Conservation (phyloP, 2,113 vertebrate species). For the Pollimyrus isidori region DNA sequence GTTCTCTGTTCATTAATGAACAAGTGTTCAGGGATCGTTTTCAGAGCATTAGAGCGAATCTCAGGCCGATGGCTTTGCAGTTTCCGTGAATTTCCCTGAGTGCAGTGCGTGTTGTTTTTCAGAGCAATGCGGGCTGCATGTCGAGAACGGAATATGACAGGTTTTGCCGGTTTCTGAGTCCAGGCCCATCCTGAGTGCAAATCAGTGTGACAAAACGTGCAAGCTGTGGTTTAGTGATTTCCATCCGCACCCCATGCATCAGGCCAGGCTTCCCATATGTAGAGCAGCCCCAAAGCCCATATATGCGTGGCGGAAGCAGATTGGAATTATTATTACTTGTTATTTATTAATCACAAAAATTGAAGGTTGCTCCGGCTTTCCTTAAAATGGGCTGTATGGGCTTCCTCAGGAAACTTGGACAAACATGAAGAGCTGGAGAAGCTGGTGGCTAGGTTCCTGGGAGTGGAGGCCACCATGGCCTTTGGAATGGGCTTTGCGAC, state of each 20-base stretch:
- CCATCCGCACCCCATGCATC: neutral
- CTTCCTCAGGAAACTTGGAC: conserved; percentile 77
- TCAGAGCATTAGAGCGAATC: neutral
- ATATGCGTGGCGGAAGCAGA: neutral
- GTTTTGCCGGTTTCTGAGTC: neutral
- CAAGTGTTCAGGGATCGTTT: neutral
- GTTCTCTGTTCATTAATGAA: neutral
- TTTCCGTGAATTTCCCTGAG: neutral
- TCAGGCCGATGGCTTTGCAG: neutral
- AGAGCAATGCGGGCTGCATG: neutral
- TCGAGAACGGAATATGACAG: neutral
- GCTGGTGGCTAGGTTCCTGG: conserved; percentile 79
- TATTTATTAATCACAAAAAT: neutral
- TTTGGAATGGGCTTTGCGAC: conserved; percentile 98
- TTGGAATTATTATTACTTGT: neutral
- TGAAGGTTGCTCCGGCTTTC: neutral
- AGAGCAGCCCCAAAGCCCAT: neutral
- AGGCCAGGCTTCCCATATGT: neutral
- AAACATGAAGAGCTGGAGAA: conserved; percentile 87
- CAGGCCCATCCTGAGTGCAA: neutral
- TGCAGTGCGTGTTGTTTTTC: neutral
- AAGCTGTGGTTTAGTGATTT: neutral
- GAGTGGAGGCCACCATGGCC: conserved; percentile 86
- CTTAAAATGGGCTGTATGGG: conserved; percentile 23
- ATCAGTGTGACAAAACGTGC: neutral